Conservation (phyloP, 2,888 invertebrate genomes). For the Erebia epiphron region DNA sequence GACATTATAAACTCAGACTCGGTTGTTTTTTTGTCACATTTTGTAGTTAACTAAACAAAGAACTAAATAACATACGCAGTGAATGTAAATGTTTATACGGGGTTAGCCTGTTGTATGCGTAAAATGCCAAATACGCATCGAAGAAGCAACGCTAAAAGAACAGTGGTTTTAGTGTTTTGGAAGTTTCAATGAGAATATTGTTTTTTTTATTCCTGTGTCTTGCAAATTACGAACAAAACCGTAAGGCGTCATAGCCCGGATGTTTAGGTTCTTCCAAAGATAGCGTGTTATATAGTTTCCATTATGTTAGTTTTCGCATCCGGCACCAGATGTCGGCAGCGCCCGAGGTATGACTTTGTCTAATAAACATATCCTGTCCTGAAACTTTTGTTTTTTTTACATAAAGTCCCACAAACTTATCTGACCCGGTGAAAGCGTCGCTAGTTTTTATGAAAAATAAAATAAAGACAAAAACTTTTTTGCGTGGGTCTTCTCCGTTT, state of each 20-base stretch:
- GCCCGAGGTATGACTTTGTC: slow-evolving; percentile 74
- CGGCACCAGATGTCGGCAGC: slow-evolving; percentile 53
- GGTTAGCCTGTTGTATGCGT: too few species aligned
- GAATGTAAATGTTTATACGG: too few species aligned
- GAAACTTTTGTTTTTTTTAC: slow-evolving; percentile 54
- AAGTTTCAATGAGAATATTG: slow-evolving; percentile 48
- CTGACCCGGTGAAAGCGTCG: too few species aligned
- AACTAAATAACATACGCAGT: too few species aligned
- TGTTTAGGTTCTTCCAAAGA: slow-evolving; percentile 79
- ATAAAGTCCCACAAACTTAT: too few species aligned
- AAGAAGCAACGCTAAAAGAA: neutral
- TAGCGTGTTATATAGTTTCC: slow-evolving; percentile 68
- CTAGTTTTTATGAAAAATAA: too few species aligned
- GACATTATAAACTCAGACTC: too few species aligned
- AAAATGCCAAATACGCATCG: neutral
- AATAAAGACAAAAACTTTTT: too few species aligned
- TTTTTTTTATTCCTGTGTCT: slow-evolving; percentile 36
- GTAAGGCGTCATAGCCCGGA: slow-evolving; percentile 57
- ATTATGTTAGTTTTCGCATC: slow-evolving; percentile 62
- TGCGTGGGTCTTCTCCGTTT: too few species aligned
- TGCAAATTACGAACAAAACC: slow-evolving; percentile 51
- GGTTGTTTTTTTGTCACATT: too few species aligned
- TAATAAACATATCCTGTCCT: slow-evolving; percentile 81
- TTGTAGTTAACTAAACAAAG: too few species aligned
- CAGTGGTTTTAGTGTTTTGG: slow-evolving; percentile 42